Evolutionary conservation across 2,888 invertebrate species (phyloP), one percentile per base, ranked within the genome.

Genomic region (Pelosia muscerda): DNA sequence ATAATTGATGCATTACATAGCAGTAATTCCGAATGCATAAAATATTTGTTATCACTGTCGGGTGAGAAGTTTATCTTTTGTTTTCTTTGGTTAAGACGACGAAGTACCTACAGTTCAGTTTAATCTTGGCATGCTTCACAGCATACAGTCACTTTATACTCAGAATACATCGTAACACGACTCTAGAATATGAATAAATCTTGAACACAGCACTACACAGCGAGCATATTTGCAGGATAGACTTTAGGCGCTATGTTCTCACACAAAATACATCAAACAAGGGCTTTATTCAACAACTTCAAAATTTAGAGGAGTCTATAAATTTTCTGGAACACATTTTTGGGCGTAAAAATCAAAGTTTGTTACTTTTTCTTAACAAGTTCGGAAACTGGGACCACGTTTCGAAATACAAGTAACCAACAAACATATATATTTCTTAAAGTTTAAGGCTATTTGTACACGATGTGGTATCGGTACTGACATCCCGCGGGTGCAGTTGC

Each of bases 281-380:
- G 53, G 31, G 28, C 54, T 65, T 62, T 66, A 55, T 49, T 69
- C 65, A 55, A 56, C 34, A 65, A 59, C 23, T 63, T 55, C 42
- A 28, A 65, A 69, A 22, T 62, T 54, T 42, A 58, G 23, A 63
- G 22, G 13, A 68, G 63, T 66, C 71, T 70, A 77, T 80, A 80
- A 78, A 80, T 80, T 77, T 63, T 73, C 63, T 73, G 63, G 54
- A 74, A 76, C 68, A 73, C 69, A 68, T 73, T 76, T 78, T 72
- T 64, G 49, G 78, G 68, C 67, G 73, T 71, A 76, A 76, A 79
- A 79, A 78, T 79, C 75, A 77, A 80, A 80, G 80, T 80, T 80
- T 68, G 66, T 60, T 66, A 60, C 68, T 63, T 68, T 57, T 63
- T 62, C 68, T 68, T 66, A 13, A 42, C 38, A 68, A 66, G 58